phyloP scores from a whole-genome alignment of 1,140 invertebrate genomes.

The Acyrthosiphon pisum region DNA sequence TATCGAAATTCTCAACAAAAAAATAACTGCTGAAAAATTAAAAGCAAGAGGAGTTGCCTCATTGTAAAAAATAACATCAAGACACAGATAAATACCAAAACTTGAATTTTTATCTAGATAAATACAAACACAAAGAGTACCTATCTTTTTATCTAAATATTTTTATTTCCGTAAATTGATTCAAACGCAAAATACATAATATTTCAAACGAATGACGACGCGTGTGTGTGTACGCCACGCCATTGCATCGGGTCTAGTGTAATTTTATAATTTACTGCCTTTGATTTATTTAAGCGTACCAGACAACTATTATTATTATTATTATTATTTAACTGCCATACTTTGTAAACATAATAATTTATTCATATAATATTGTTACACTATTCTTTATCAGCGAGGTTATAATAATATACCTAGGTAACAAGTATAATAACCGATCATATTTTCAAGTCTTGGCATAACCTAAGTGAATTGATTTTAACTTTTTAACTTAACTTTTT shows the following conservation, averaged over 20 bases:
- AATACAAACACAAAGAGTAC: too few relatives aligned
- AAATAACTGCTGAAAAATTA: too few relatives aligned
- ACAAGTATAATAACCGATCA: not conserved
- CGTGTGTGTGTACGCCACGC: not conserved
- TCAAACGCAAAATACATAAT: not conserved
- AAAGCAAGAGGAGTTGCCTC: too few relatives aligned
- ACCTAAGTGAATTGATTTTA: too few relatives aligned
- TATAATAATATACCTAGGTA: not conserved
- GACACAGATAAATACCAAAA: not conserved
- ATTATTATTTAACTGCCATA: not conserved
- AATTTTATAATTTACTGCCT: not conserved
- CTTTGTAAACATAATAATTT: not conserved
- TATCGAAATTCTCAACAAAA: too few relatives aligned
- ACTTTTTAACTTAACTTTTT: too few relatives aligned
- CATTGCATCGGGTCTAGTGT: not conserved
- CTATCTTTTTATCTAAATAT: not conserved
- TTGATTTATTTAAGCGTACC: not conserved
- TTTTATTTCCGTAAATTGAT: not conserved
- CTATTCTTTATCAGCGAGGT: not conserved
- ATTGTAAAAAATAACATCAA: not conserved
- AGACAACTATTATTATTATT: not conserved
- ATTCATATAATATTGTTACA: not conserved
- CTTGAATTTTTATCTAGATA: not conserved
- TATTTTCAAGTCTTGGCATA: too few relatives aligned
- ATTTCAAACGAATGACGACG: not conserved